Percentiles rank a stretch among this genome's conserved stretches.
Conservation (phyloP, 1,140 invertebrate genomes). For the Lutraria rhynchaena region DNA sequence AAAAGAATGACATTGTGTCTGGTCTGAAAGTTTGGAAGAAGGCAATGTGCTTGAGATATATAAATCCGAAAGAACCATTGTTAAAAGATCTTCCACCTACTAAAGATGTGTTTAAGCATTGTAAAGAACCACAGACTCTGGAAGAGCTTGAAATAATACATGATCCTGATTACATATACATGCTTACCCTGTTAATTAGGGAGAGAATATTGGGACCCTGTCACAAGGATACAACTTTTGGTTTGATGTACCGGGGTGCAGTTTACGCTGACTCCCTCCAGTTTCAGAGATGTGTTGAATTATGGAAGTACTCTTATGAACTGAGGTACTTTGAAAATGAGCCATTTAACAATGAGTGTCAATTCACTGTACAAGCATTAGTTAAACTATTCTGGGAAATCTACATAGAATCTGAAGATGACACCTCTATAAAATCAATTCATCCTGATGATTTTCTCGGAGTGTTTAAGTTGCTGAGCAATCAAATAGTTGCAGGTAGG, state of each 20-base stretch:
- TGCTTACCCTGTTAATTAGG: conserved; percentile 95
- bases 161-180: conserved; percentile 97
- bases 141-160: conserved; percentile 92
- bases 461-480: conserved; percentile 87
- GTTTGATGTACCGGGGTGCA: conserved; percentile 95
- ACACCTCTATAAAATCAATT: conserved; percentile 87
- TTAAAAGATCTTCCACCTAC: conserved; percentile 58
- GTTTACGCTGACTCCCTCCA: conserved; percentile 95
- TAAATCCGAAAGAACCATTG: conserved; percentile 89
- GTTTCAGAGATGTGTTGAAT: conserved; percentile 93
- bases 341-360: conserved; percentile 94
- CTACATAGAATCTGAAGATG: conserved; percentile 79
- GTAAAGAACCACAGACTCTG: conserved; percentile 89
- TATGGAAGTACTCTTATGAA: conserved; percentile 96
- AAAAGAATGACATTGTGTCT: conserved; percentile 94
- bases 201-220: conserved; percentile 96
- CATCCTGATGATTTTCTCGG: conserved; percentile 88
- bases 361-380: conserved; percentile 95
- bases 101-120: conserved; percentile 90
- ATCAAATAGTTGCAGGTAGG: conserved; percentile 81
- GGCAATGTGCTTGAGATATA: conserved; percentile 88
- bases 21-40: conserved; percentile 94
- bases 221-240: conserved; percentile 97
- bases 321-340: conserved; percentile 87
- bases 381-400: conserved; percentile 95